phyloP scores from a whole-genome alignment of 2,888 invertebrate genomes.

The Allacma fusca region DNA sequence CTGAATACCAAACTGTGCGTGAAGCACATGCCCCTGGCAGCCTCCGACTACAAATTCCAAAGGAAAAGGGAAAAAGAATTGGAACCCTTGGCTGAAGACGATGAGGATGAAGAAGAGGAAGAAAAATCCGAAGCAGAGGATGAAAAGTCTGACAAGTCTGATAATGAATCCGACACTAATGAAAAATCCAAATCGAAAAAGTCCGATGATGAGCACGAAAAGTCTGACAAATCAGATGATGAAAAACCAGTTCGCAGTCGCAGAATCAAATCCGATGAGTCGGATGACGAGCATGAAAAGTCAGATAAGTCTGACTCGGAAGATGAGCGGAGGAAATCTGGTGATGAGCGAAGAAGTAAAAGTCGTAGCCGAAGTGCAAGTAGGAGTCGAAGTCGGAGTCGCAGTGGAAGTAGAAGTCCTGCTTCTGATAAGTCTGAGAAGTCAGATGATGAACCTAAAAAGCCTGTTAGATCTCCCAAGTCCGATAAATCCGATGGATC shows the following conservation, averaged over 20 bases:
- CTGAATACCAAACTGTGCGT: constrained; percentile 86
- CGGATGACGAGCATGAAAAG: constrained; percentile 57
- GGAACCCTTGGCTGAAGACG: constrained; percentile 79
- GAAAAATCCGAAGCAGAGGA: constrained; percentile 59
- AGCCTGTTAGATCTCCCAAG: neutral
- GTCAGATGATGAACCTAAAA: neutral
- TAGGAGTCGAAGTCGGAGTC: constrained; percentile 1
- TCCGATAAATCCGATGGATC: constrained; percentile 32
- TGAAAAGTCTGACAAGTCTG: constrained; percentile 60
- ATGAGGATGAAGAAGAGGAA: constrained; percentile 64
- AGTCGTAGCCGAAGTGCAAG: constrained; percentile 18
- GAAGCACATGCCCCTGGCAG: constrained; percentile 85
- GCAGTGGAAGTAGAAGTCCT: constrained; percentile 26
- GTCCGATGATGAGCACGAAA: constrained; percentile 60
- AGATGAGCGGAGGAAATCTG: constrained; percentile 67
- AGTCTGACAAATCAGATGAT: constrained; percentile 42
- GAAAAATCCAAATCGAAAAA: constrained; percentile 57
- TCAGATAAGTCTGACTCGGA: constrained; percentile 63
- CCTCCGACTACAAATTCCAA: constrained; percentile 85
- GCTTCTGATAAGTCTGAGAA: neutral
- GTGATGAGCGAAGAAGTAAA: constrained; percentile 2
- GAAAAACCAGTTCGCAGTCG: constrained; percentile 13
- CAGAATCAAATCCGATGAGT: constrained; percentile 16
- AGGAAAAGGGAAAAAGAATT: constrained; percentile 85
- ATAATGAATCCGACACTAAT: constrained; percentile 62